A percentile compares a stretch with the other conserved stretches of the same genome.
Evolutionary conservation across 2,888 invertebrate species (phyloP).

Genomic region (Zelleria hepariella): DNA sequence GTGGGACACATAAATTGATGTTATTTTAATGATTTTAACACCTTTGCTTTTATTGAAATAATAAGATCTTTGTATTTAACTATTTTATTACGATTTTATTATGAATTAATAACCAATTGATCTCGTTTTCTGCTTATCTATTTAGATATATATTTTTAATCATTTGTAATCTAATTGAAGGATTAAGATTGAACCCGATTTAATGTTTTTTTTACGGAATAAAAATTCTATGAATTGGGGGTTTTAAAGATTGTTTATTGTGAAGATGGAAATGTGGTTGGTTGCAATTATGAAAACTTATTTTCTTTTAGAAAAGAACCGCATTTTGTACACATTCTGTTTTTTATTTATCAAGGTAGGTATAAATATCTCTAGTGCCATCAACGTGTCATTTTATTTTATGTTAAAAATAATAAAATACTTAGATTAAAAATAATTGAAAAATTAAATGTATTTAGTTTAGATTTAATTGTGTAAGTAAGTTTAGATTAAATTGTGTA

Average conservation of each 20-base stretch:
- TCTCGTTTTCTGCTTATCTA: not conserved
- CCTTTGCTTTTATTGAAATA: constrained; percentile 3
- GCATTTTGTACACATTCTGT: not conserved
- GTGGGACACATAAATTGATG: constrained; percentile 22
- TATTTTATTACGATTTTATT: constrained; percentile 10
- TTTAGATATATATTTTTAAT: not conserved
- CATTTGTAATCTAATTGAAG: not conserved
- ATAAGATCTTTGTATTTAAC: constrained; percentile 20
- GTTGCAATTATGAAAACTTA: not conserved
- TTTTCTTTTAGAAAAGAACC: not conserved
- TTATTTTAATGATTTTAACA: not conserved
- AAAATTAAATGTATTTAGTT: not conserved
- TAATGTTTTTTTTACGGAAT: constrained; percentile 47
- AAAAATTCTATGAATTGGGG: constrained; percentile 60
- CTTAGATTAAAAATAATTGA: not conserved
- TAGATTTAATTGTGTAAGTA: not conserved
- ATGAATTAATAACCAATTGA: not conserved
- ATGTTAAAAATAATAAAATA: not conserved
- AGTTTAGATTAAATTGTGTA: not conserved
- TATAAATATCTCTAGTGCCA: not conserved
- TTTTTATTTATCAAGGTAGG: not conserved
- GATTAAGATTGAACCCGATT: constrained; percentile 37
- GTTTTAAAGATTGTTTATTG: constrained; percentile 14
- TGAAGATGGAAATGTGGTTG: not conserved
- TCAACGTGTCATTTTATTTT: not conserved